phyloP scores from a whole-genome alignment of 2,113 vertebrate genomes.

The Sciurus niger region DNA sequence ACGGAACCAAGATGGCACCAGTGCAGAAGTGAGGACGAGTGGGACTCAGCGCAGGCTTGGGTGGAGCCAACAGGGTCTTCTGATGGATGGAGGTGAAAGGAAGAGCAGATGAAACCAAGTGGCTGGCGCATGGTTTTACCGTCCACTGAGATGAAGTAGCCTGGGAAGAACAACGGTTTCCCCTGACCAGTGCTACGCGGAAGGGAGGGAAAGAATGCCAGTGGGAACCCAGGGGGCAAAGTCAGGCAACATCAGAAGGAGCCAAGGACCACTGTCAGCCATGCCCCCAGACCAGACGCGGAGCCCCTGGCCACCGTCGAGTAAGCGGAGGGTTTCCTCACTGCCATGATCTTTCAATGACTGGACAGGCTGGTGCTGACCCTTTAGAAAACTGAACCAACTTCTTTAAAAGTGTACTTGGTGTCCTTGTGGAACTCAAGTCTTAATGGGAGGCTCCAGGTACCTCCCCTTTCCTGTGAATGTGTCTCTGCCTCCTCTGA shows the following conservation, averaged over 20 bases:
- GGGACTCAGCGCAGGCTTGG: rapidly evolving
- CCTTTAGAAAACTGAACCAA: not conserved
- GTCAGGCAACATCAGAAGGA: too few species aligned
- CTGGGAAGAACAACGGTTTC: too few species aligned
- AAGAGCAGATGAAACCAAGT: not conserved
- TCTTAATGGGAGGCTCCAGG: not conserved
- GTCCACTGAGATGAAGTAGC: rapidly evolving
- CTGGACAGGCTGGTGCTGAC: rapidly evolving
- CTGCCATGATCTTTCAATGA: too few species aligned
- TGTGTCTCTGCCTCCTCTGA: not conserved
- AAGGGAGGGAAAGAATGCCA: rapidly evolving
- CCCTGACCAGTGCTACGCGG: rapidly evolving
- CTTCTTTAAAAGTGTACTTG: not conserved
- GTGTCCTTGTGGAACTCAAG: not conserved
- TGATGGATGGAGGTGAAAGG: not conserved
- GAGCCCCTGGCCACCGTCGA: rapidly evolving
- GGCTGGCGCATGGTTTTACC: rapidly evolving
- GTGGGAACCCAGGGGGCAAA: not conserved
- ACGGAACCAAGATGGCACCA: too few species aligned
- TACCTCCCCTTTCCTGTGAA: not conserved
- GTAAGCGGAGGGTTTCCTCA: not conserved
- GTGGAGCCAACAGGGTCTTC: not conserved
- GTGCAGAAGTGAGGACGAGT: rapidly evolving
- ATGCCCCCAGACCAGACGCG: rapidly evolving
- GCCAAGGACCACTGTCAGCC: rapidly evolving